Base-by-base conservation (phyloP, 2,797 vertebrate genomes). In the Hyperoplus immaculatus region DNA sequence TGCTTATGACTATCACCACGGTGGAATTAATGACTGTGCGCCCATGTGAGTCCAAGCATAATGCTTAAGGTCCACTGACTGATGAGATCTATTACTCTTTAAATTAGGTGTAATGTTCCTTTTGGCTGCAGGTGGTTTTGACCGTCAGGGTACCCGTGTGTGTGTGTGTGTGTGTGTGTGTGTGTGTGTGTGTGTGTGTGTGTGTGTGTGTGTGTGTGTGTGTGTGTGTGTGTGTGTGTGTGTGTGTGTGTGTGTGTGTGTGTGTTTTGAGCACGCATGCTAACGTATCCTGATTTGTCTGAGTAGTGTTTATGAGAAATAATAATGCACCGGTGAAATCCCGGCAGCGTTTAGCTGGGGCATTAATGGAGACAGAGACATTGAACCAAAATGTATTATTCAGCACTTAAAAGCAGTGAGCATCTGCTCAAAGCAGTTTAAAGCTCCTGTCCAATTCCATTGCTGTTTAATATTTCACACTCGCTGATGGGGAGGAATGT, bases 31-130 rank as follows among this genome's bases (percentile, higher is more conserved):
- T 90, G 88, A 51, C 63, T 1, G 70, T 46, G 89, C 75, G 5
- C 78, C 89, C 89, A 85, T 79, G 94, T 87, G 69, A 87, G 81
- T 85, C 83, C 9, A 86, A 78, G 79, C 87, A 86, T 93, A 92
- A 91, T 90, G 89, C 91, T 91, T 87, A 85, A 67, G 90, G 90
- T 93, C 94, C 89, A 93, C 89, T 93, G 94, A 95, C 90, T 92
- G 95, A 95, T 94, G 93, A 92, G 93, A 92, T 91, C 92, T 92
- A 94, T 96, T 95, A 94, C 91, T 92, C 89, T 92, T 91, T 86
- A 91, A 94, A 95, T 95, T 78, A 94, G 92, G 88, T 94, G 92
- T 91, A 95, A 95, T 93, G 92, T 93, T 92, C 91, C 93, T 93
- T 80, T 86, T 83, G 92, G 89, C 87, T 85, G 90, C 87, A 89